Percentiles rank a stretch among this genome's conserved stretches.
phyloP scores from a whole-genome alignment of 2,113 vertebrate species.

The Pithys albifrons region DNA sequence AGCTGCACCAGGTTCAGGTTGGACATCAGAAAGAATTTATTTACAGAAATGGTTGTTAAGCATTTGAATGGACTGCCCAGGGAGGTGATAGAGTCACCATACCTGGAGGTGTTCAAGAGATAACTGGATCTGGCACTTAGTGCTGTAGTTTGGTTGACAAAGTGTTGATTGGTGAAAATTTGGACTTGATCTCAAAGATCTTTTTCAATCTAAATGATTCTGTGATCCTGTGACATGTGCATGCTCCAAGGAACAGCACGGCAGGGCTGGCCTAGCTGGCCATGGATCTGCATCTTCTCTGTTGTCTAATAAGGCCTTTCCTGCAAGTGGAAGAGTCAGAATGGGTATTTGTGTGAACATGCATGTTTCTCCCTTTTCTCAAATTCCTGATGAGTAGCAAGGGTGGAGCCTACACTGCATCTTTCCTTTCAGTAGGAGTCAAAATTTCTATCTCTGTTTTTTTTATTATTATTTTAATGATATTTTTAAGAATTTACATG shows the following conservation, averaged over 20 bases:
- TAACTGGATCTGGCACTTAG: neutral
- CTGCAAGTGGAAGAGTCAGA: neutral
- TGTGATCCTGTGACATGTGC: neutral
- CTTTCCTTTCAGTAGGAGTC: neutral
- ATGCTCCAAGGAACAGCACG: neutral
- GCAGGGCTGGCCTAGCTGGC: neutral
- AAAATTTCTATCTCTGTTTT: neutral
- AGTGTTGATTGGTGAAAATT: neutral
- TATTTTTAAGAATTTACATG: neutral
- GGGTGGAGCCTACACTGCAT: neutral
- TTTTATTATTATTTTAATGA: neutral
- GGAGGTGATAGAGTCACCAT: neutral
- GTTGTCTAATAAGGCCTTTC: neutral
- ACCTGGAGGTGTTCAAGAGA: neutral
- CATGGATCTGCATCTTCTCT: neutral
- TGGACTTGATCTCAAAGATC: neutral
- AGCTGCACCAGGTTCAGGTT: neutral
- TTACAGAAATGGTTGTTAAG: neutral
- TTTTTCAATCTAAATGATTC: neutral
- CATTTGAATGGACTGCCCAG: neutral
- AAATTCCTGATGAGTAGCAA: neutral
- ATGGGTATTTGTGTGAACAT: neutral
- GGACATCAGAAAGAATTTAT: neutral
- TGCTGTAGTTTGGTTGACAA: neutral
- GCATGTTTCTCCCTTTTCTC: neutral